phyloP scores from a whole-genome alignment of 1,140 invertebrate genomes.

The Pseudobourletiella spinata region DNA sequence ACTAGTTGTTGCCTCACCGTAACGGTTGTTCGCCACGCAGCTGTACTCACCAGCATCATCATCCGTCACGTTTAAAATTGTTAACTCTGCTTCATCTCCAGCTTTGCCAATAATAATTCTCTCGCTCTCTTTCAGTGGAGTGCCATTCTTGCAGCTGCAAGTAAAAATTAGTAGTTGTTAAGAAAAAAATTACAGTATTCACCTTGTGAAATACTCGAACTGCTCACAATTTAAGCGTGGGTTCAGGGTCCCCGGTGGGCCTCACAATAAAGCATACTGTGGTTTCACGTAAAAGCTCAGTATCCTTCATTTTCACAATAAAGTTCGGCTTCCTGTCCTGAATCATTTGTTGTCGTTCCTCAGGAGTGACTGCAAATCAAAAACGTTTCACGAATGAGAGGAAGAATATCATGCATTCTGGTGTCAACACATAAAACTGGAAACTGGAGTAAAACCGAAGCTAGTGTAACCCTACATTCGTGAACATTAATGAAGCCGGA shows the following conservation, averaged over 20 bases:
- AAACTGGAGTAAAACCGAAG: no score
- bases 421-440: no score
- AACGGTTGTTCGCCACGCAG: slow-evolving; percentile 74
- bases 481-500: slow-evolving; percentile 76
- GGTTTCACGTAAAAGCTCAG: slow-evolving; percentile 75
- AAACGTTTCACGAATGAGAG: not conserved
- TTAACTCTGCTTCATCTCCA: slow-evolving; percentile 76
- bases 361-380: slow-evolving; percentile 51
- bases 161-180: no score
- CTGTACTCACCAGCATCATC: slow-evolving; percentile 80
- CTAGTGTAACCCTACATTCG: slow-evolving; percentile 54
- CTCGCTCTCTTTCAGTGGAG: slow-evolving; percentile 58
- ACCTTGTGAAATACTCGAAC: not conserved
- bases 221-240: slow-evolving; percentile 72
- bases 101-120: slow-evolving; percentile 50
- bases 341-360: slow-evolving; percentile 55
- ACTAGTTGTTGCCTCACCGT: slow-evolving; percentile 65
- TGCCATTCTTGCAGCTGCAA: slow-evolving; percentile 71
- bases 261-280: slow-evolving; percentile 82
- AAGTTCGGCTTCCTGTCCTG: slow-evolving; percentile 68
- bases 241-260: slow-evolving; percentile 75
- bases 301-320: slow-evolving; percentile 70
- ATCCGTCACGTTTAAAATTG: slow-evolving; percentile 70
- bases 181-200: slow-evolving; percentile 12
- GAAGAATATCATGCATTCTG: no score